A percentile compares a stretch with the other conserved stretches of the same genome.
Conservation (phyloP, 2,113 vertebrate genomes). For the Epinephelus moara region DNA sequence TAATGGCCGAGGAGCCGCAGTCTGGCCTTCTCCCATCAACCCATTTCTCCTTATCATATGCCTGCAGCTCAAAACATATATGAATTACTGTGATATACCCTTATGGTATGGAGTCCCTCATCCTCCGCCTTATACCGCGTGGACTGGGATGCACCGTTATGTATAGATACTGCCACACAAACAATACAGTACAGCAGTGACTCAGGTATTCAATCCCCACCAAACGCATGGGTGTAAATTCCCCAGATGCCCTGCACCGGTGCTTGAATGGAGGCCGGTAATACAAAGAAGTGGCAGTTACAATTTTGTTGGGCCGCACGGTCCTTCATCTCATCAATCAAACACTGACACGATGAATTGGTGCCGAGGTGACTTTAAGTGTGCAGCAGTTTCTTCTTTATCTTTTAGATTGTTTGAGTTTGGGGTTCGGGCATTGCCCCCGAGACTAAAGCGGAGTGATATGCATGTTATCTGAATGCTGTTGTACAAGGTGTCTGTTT, state of each 20-base stretch:
- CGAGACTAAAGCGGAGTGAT: slow-evolving; percentile 21
- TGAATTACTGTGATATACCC: slow-evolving; percentile 62
- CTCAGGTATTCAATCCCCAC: slow-evolving; percentile 40
- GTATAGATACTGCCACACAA: slow-evolving; percentile 21
- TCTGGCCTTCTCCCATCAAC: slow-evolving; percentile 68
- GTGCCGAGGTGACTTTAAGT: slow-evolving; percentile 51
- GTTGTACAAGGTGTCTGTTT: slow-evolving; percentile 38
- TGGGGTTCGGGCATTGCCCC: slow-evolving; percentile 9
- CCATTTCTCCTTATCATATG: slow-evolving; percentile 68
- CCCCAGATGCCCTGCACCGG: slow-evolving; percentile 32
- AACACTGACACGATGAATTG: slow-evolving; percentile 51
- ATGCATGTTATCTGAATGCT: slow-evolving; percentile 30
- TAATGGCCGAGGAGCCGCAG: slow-evolving; percentile 74
- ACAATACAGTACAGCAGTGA: slow-evolving; percentile 13
- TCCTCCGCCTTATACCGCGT: slow-evolving; percentile 19
- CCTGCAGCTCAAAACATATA: slow-evolving; percentile 67
- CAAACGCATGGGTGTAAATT: slow-evolving; percentile 37
- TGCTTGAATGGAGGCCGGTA: slow-evolving; percentile 21
- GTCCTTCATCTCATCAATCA: slow-evolving; percentile 68
- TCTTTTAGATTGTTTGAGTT: slow-evolving; percentile 43
- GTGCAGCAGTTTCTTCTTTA: slow-evolving; percentile 46
- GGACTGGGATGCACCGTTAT: slow-evolving; percentile 4
- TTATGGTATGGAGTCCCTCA: slow-evolving; percentile 39
- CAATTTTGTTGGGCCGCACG: slow-evolving; percentile 33
- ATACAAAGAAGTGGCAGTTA: slow-evolving; percentile 51